Base-by-base conservation (phyloP, 2,113 vertebrate species). In the Eurystomus gularis region DNA sequence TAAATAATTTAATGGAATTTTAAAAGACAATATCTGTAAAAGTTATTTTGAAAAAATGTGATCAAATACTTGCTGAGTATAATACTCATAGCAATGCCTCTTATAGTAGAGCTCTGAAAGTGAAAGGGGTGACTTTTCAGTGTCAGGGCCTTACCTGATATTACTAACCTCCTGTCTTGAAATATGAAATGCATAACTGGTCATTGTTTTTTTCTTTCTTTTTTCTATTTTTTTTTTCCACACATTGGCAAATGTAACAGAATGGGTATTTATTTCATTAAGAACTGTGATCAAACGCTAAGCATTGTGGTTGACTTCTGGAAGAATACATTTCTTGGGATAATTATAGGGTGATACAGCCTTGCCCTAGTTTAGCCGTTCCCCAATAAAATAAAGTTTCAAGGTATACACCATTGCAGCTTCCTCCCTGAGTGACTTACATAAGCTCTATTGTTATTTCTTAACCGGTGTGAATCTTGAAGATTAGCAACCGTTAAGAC, bases 401-500 rank as follows among this genome's bases (percentile, higher is more conserved):
- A 37, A 55, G 16, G 31, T 64, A 6, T 35, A 16, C 4, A 4
- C 31, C 28, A 44, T 20, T 29, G 69, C 73, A 93, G n/a, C 42
- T 95, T 71, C 72, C 60, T 76, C 5, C 1, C 19, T 65, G 58
- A 65, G 58, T 71, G 87, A 35, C 48, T 82, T 94, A 39, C 44
- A 13, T 75, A 75, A 92, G 8, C 51, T 89, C 62, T 65, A 33
- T 46, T 71, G 35, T 44, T 92, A 23, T 85, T 95, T 76, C 71
- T 82, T 82, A 55, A 33, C 51, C 3, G 9, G 13, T 70, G 60
- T 54, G 54, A 87, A 87, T 91, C 82, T 86, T 83, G 40, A 73
- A 82, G 82, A 92, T 95, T 93, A 96, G 49, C 71, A 92, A 0
- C 68, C 55, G 58, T 44, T 68, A 82, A 89, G 58, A 92, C 57